Conservation (phyloP, 2,113 vertebrate genomes). For the Eubucco bourcierii region DNA sequence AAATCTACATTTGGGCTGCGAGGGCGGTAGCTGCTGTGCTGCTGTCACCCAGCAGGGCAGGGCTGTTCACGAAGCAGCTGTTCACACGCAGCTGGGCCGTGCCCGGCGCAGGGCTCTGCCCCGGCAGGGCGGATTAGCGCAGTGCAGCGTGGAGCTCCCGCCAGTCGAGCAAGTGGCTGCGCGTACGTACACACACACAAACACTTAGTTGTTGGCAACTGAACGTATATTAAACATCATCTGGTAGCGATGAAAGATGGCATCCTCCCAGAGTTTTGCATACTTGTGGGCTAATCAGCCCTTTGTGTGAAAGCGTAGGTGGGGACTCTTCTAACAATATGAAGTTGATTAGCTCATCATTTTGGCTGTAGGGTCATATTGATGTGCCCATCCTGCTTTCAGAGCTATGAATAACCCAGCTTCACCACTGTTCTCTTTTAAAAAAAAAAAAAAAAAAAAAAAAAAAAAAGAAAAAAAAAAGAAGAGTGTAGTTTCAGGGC, state of each 20-base stretch:
- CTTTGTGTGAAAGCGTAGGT: conserved; percentile 62
- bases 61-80: neutral
- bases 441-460: neutral
- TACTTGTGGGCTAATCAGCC: conserved; percentile 51
- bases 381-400: conserved; percentile 54
- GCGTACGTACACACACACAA: neutral
- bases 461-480: neutral
- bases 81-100: neutral
- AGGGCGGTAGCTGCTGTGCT: neutral
- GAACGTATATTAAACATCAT: conserved; percentile 8
- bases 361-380: conserved; percentile 55
- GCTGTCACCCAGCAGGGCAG: neutral
- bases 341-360: conserved; percentile 47
- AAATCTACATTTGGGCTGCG: neutral
- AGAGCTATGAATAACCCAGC: conserved; percentile 38
- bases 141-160: neutral
- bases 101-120: neutral
- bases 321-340: conserved; percentile 60
- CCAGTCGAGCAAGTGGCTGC: neutral
- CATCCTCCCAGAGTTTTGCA: conserved; percentile 65
- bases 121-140: accelerated
- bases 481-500: conserved; percentile 45
- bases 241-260: conserved; percentile 53
- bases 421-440: neutral
- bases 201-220: conserved; percentile 32